Percentiles rank a stretch among this genome's conserved stretches.
phyloP scores from a whole-genome alignment of 2,888 invertebrate species.

The Perizoma affinitatum region DNA sequence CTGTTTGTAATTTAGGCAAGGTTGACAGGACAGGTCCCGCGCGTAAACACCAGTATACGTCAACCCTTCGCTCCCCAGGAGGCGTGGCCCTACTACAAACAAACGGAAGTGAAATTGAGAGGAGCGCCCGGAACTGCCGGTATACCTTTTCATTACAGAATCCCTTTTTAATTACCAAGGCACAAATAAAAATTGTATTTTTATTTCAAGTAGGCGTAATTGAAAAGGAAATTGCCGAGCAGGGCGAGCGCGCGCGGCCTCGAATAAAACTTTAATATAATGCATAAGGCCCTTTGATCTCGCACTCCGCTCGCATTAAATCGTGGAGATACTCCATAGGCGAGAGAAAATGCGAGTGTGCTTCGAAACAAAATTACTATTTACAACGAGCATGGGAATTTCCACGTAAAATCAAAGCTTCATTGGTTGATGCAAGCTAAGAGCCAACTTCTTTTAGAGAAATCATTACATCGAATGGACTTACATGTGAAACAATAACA shows the following conservation, averaged over 20 bases:
- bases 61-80: constrained; percentile 75
- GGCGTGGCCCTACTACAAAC: constrained; percentile 79
- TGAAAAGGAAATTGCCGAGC: constrained; percentile 81
- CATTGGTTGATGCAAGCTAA: constrained; percentile 41
- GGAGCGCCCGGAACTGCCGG: constrained; percentile 79
- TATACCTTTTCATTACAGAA: constrained; percentile 84
- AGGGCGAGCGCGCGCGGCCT: constrained; percentile 66
- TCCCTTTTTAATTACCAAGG: constrained; percentile 83
- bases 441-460: constrained; percentile 50
- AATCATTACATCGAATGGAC: constrained; percentile 64
- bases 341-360: constrained; percentile 47
- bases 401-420: constrained; percentile 22
- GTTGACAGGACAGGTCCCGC: constrained; percentile 60
- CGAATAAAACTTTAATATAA: constrained; percentile 83
- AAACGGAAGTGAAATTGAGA: constrained; percentile 83
- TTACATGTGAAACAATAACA: constrained; percentile 78
- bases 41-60: constrained; percentile 46
- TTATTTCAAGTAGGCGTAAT: constrained; percentile 83
- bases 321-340: constrained; percentile 64
- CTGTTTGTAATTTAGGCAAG: constrained; percentile 56
- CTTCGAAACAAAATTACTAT: constrained; percentile 43
- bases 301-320: constrained; percentile 74
- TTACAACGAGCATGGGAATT: constrained; percentile 21
- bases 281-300: constrained; percentile 83
- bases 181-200: constrained; percentile 82